Conservation (phyloP, 1,140 invertebrate genomes). For the Zeugodacus cucurbitae region DNA sequence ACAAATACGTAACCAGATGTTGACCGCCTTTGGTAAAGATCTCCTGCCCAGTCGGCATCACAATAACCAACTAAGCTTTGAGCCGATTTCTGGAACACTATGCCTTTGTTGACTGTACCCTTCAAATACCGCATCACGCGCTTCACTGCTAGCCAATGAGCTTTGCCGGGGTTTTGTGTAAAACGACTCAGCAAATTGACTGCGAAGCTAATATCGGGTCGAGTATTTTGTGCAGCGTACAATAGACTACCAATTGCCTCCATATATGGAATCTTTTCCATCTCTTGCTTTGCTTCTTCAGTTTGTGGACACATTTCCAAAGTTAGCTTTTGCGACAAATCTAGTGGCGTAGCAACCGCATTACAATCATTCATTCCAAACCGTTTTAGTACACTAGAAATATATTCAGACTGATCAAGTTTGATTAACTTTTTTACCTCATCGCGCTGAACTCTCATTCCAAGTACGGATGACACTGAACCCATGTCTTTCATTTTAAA, state of each 20-base stretch:
- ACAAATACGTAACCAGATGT: slow-evolving; percentile 57
- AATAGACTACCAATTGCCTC: slow-evolving; percentile 57
- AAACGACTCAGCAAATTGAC: slow-evolving; percentile 46
- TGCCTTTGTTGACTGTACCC: not conserved
- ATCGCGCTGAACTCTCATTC: not conserved
- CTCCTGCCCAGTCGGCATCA: slow-evolving; percentile 48
- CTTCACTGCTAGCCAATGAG: not conserved
- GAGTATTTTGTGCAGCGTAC: slow-evolving; percentile 52
- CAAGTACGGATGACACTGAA: too few relatives aligned
- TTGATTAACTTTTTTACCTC: not conserved
- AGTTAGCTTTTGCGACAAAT: too few relatives aligned
- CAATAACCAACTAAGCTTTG: slow-evolving; percentile 41
- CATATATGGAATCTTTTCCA: slow-evolving; percentile 47
- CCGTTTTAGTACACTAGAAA: not conserved
- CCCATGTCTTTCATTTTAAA: too few relatives aligned
- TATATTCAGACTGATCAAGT: slow-evolving; percentile 11
- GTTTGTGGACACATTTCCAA: not conserved
- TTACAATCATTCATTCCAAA: slow-evolving; percentile 40
- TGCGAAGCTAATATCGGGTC: slow-evolving; percentile 63
- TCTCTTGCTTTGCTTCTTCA: slow-evolving; percentile 42
- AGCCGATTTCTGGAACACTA: not conserved
- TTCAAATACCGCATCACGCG: slow-evolving; percentile 28
- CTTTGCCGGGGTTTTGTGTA: slow-evolving; percentile 46
- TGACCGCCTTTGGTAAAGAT: slow-evolving; percentile 49
- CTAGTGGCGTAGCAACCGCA: not conserved